A percentile compares a stretch with the other conserved stretches of the same genome.
Evolutionary conservation across 30 jellyfish, hydroid and myxozoan species (phyloP).

Genomic region (Chrysaora quinquecirrha): DNA sequence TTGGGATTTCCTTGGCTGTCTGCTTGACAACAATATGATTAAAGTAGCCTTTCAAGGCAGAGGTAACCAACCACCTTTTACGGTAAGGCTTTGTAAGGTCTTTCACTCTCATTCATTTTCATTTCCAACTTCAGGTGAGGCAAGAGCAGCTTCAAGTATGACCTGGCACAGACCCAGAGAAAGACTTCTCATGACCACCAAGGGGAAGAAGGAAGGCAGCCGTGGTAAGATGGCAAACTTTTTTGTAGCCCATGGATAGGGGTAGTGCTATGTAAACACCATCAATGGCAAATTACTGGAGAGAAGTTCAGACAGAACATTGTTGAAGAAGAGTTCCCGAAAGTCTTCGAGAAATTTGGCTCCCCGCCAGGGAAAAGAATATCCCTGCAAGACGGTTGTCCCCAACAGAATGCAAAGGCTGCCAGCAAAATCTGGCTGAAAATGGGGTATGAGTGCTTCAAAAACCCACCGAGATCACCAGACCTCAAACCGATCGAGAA

Average conservation of each 20-base stretch:
- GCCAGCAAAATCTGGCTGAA: neutral
- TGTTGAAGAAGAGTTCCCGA: conserved; percentile 1
- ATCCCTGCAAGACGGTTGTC: neutral
- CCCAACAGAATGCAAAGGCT: neutral
- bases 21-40: neutral
- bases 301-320: neutral
- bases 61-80: neutral
- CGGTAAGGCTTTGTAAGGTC: neutral
- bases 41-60: neutral
- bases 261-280: neutral
- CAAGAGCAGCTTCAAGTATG: too few relatives aligned
- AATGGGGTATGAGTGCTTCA: conserved; percentile 1
- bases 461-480: conserved; percentile 1
- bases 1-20: neutral
- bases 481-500: neutral
- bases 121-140: too few relatives aligned
- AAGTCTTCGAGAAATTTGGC: neutral
- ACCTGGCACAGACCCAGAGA: neutral
- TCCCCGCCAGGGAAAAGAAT: neutral
- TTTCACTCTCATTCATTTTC: neutral
- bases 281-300: neutral
- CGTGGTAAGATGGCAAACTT: conserved; percentile 1
- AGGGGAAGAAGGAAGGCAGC: neutral
- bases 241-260: neutral
- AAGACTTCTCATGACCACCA: neutral